phyloP scores from a whole-genome alignment of 2,113 vertebrate genomes.

The Perccottus glenii region DNA sequence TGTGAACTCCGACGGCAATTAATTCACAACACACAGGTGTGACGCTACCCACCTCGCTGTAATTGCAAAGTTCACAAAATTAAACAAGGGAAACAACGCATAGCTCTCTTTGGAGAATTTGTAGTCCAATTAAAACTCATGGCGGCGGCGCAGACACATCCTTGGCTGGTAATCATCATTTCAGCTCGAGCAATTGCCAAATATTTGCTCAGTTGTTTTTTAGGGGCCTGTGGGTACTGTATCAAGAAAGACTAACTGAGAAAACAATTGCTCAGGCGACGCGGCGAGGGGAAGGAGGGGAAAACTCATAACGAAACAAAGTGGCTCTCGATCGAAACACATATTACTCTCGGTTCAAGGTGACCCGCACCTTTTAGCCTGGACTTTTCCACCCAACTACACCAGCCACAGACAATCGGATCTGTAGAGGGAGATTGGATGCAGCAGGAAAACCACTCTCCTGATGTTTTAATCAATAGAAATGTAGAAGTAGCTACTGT shows the following conservation, averaged over 20 bases:
- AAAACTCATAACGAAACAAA: constrained; percentile 50
- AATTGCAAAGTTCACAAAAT: constrained; percentile 68
- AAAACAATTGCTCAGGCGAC: constrained; percentile 55
- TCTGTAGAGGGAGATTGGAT: constrained; percentile 38
- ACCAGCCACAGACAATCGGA: constrained; percentile 63
- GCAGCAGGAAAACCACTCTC: constrained; percentile 13
- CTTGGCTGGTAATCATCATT: constrained; percentile 50
- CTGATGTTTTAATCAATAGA: constrained; percentile 71
- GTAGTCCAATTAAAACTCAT: constrained; percentile 62
- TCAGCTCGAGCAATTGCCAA: constrained; percentile 55
- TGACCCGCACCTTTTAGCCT: constrained; percentile 77
- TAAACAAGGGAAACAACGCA: constrained; percentile 46
- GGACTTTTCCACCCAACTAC: constrained; percentile 76
- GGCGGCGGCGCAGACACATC: constrained; percentile 9
- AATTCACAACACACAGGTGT: constrained; percentile 58
- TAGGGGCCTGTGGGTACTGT: constrained; percentile 46
- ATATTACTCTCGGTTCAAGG: constrained; percentile 68
- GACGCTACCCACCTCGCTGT: constrained; percentile 28
- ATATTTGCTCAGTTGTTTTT: constrained; percentile 65
- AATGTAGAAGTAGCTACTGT: constrained; percentile 37
- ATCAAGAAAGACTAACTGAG: constrained; percentile 51
- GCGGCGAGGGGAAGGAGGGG: constrained; percentile 14
- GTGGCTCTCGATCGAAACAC: constrained; percentile 54
- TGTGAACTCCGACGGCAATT: constrained; percentile 58
- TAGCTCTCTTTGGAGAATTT: constrained; percentile 54